Evolutionary conservation across 2,113 vertebrate species (phyloP).

Genomic region (Cacatua alba): DNA sequence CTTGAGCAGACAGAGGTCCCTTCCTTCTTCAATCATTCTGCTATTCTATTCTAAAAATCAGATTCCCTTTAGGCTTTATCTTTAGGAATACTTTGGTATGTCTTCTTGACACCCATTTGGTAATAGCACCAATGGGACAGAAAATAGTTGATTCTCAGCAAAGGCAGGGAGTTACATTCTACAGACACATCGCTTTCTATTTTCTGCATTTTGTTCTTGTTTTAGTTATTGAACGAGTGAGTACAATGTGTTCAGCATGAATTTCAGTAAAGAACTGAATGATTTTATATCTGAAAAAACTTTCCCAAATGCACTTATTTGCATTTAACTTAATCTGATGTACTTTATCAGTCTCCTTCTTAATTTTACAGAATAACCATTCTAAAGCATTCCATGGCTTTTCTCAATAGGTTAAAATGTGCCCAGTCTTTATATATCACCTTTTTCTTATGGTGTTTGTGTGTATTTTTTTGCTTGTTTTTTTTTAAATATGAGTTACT

Average conservation of each 20-base stretch:
- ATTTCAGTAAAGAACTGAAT: background rate
- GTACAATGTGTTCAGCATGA: background rate
- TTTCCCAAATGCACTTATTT: background rate
- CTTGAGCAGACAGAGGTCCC: background rate
- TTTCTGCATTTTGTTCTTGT: background rate
- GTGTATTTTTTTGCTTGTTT: background rate
- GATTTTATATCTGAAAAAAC: background rate
- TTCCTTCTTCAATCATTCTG: background rate
- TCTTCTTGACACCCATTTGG: background rate
- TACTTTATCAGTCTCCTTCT: background rate
- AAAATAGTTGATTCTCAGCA: background rate
- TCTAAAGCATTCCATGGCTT: background rate
- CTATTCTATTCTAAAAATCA: background rate
- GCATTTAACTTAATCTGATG: background rate
- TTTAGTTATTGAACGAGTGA: background rate
- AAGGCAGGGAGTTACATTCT: background rate
- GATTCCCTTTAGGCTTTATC: background rate
- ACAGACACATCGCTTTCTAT: background rate
- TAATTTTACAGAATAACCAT: background rate
- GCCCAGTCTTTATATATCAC: background rate
- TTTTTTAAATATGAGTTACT: background rate
- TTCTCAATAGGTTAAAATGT: background rate
- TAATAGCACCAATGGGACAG: background rate
- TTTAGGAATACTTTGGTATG: background rate
- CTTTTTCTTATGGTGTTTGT: background rate